These are phyloP conservation scores for Podiceps cristatus DNA, from an alignment of 2,113 vertebrate genomes.

Conservation along the genomic window DNA sequence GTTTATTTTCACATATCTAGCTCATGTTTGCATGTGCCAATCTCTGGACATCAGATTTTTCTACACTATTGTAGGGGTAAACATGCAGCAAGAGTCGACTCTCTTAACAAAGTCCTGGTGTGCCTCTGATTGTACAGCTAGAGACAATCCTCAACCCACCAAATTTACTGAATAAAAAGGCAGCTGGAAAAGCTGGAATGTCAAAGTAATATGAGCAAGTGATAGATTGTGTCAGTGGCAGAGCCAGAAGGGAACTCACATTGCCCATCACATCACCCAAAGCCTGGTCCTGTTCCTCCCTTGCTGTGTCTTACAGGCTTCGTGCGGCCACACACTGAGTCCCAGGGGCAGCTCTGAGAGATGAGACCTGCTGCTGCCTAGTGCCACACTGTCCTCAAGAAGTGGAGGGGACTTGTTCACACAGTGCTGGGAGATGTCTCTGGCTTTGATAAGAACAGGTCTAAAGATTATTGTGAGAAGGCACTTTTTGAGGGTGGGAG, in stretches of 20 bases:
- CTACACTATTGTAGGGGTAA: not conserved
- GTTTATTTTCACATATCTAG: not conserved
- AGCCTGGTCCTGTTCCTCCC: not conserved
- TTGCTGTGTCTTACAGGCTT: not conserved
- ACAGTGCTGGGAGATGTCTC: not conserved
- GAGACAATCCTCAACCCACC: not conserved
- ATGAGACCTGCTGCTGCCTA: not conserved
- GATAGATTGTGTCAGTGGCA: not conserved
- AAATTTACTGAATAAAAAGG: not conserved
- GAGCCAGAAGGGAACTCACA: not conserved
- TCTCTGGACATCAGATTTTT: not conserved
- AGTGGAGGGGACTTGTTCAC: not conserved
- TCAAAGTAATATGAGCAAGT: not conserved
- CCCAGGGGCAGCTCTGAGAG: not conserved
- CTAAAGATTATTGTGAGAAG: not conserved
- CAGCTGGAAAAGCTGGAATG: not conserved
- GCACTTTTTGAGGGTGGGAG: not conserved
- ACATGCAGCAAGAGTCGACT: not conserved
- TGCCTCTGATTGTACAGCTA: not conserved
- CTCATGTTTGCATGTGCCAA: not conserved
- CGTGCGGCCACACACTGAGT: fast-evolving
- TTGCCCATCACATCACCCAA: not conserved
- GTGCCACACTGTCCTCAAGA: not conserved
- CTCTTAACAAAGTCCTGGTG: not conserved
- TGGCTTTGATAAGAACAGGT: not conserved